Percentiles rank a stretch among this genome's conserved stretches.
phyloP scores from a whole-genome alignment of 2,888 invertebrate species.

The Callosobruchus maculatus region DNA sequence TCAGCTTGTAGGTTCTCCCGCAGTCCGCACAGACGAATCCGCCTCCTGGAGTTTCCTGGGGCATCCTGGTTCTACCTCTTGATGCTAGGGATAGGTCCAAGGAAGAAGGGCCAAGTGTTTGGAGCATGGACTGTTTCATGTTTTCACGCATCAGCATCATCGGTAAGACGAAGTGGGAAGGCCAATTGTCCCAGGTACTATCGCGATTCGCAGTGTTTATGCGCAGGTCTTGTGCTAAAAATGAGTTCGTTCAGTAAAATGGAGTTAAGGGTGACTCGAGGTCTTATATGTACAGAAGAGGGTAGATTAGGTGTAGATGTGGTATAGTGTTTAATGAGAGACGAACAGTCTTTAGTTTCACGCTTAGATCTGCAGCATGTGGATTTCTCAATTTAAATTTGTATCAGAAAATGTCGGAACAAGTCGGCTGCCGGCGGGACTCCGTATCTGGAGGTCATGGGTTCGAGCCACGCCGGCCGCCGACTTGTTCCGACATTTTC shows the following conservation, averaged over 20 bases:
- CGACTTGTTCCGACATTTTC: too few species aligned
- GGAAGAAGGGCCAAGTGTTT: conserved; percentile 30
- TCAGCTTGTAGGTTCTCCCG: conserved; percentile 80
- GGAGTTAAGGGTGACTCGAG: conserved; percentile 7
- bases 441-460: too few species aligned
- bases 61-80: conserved; percentile 10
- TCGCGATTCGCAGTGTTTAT: conserved; percentile 49
- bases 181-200: conserved; percentile 65
- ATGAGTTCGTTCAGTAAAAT: conserved; percentile 14
- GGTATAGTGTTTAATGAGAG: background rate
- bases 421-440: too few species aligned
- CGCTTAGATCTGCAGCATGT: too few species aligned
- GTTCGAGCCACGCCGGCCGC: too few species aligned
- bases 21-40: conserved; percentile 77
- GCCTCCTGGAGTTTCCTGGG: conserved; percentile 38
- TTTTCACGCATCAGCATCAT: conserved; percentile 60
- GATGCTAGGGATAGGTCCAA: conserved; percentile 23
- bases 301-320: background rate
- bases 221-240: conserved; percentile 66
- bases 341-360: too few species aligned
- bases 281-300: background rate
- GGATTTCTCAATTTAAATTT: too few species aligned
- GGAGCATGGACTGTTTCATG: conserved; percentile 47
- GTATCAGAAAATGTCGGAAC: too few species aligned
- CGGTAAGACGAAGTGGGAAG: conserved; percentile 70